Conservation (phyloP, 2,113 vertebrate species). For the Alosa alosa region DNA sequence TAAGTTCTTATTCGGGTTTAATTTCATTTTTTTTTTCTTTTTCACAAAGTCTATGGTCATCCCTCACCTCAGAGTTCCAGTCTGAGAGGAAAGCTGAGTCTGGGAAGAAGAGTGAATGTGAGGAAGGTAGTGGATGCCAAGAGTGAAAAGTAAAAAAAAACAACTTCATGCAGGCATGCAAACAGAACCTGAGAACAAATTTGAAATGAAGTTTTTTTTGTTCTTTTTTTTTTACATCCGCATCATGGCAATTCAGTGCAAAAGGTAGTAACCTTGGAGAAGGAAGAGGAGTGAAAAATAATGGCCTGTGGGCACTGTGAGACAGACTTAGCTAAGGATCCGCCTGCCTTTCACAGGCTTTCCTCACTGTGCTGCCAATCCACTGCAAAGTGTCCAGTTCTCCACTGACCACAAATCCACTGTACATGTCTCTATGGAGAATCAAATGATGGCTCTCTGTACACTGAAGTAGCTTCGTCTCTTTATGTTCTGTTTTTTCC, state of each 20-base stretch:
- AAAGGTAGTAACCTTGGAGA: conserved; percentile 12
- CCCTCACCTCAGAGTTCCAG: not conserved
- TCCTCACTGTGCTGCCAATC: not conserved
- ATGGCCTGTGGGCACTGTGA: not conserved
- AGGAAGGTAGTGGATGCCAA: not conserved
- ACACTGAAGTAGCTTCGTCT: not conserved
- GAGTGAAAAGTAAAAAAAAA: conserved; percentile 36
- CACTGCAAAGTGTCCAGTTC: not conserved
- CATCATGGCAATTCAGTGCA: conserved; percentile 41
- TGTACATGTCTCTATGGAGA: not conserved
- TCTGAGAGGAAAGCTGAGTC: conserved; percentile 1
- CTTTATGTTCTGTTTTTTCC: not conserved
- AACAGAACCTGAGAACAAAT: conserved; percentile 75
- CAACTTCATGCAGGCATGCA: conserved; percentile 76
- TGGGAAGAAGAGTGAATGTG: conserved; percentile 26
- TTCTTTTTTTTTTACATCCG: conserved; percentile 16
- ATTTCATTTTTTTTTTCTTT: not conserved
- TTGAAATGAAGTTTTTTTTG: conserved; percentile 35
- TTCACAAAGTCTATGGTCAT: not conserved
- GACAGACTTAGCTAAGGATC: not conserved
- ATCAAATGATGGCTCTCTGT: not conserved
- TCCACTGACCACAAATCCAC: not conserved
- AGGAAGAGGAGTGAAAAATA: not conserved
- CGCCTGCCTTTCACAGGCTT: not conserved
- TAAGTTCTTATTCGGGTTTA: not conserved